Conservation (phyloP, 2,113 vertebrate species). For the Sebastes schlegelii region DNA sequence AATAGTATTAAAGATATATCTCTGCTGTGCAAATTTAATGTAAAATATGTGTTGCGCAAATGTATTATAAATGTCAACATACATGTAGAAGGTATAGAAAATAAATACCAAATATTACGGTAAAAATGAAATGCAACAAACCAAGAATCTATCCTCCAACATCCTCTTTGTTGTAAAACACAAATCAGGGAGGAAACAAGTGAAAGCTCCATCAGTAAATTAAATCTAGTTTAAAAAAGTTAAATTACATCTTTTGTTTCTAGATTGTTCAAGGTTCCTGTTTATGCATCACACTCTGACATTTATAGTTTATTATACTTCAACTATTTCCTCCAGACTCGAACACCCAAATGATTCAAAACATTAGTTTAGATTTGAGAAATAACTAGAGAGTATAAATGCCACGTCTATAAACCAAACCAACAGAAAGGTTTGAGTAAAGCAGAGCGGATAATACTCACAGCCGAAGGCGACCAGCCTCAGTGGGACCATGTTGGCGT, state of each 20-base stretch:
- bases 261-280: neutral
- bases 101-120: neutral
- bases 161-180: neutral
- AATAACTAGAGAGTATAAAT: neutral
- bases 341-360: neutral
- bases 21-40: no score
- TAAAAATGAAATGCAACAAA: neutral
- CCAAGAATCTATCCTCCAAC: neutral
- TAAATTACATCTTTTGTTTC: no score
- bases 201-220: neutral
- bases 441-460: conserved; percentile 50
- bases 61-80: neutral
- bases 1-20: no score
- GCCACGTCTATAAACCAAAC: neutral
- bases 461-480: conserved; percentile 65
- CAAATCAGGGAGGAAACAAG: neutral
- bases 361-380: neutral
- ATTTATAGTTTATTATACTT: neutral
- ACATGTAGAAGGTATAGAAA: neutral
- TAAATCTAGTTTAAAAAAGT: no score
- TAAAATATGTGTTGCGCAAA: no score
- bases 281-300: neutral
- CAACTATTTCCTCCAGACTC: neutral
- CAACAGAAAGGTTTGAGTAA: neutral
- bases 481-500: conserved; percentile 61